Percentiles rank a stretch among this genome's conserved stretches.
Conservation (phyloP, 2,113 vertebrate genomes). For the Anthoscopus minutus region DNA sequence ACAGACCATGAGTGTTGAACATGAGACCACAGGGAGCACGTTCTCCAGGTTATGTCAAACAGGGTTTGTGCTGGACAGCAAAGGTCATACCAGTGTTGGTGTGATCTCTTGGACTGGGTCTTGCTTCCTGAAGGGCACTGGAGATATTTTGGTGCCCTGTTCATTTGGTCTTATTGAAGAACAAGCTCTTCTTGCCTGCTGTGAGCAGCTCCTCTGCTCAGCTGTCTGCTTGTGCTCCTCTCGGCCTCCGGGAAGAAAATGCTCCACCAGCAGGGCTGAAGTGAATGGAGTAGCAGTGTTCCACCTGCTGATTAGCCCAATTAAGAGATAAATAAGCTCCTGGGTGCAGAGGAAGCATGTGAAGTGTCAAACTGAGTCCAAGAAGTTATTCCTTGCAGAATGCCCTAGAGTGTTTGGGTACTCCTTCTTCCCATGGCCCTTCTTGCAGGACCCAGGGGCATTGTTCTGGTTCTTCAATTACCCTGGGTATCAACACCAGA, state of each 20-base stretch:
- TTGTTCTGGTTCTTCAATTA: background rate
- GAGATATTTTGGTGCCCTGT: background rate
- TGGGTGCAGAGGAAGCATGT: background rate
- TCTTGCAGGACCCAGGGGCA: background rate
- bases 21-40: accelerated
- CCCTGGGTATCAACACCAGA: background rate
- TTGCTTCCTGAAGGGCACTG: background rate
- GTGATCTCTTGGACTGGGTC: background rate
- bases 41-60: background rate
- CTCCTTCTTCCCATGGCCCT: background rate
- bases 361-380: background rate
- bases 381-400: background rate
- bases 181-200: accelerated
- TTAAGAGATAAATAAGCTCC: background rate
- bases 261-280: background rate
- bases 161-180: background rate
- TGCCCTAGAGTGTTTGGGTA: background rate
- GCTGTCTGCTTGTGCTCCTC: background rate
- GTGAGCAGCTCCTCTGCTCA: background rate
- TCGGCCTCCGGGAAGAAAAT: background rate
- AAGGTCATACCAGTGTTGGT: background rate
- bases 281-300: background rate
- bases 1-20: background rate
- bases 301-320: background rate
- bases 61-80: background rate